Percentiles rank a stretch among this genome's conserved stretches.
phyloP scores from a whole-genome alignment of 2,113 vertebrate species.

The Tragulus kanchil region DNA sequence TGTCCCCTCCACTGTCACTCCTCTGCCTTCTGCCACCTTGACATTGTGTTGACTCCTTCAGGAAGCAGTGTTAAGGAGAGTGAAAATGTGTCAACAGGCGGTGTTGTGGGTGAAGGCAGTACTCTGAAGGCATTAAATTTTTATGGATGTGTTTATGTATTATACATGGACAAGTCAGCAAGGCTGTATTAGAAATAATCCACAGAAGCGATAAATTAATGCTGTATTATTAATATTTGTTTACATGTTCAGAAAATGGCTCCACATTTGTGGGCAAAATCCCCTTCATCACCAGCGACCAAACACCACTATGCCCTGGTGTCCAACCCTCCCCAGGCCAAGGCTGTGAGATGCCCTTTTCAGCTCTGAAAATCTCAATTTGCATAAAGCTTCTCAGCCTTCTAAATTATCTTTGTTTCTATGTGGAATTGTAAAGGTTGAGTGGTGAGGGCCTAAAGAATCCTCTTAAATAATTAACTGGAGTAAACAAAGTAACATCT shows the following conservation, averaged over 20 bases:
- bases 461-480: constrained; percentile 84
- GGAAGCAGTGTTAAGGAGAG: constrained; percentile 54
- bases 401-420: constrained; percentile 80
- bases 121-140: constrained; percentile 79
- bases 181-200: constrained; percentile 84
- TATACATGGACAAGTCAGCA: constrained; percentile 82
- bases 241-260: constrained; percentile 74
- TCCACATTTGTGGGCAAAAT: constrained; percentile 43
- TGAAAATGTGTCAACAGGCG: constrained; percentile 45
- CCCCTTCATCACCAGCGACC: constrained; percentile 33
- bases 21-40: constrained; percentile 43
- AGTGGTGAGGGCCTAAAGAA: constrained; percentile 80
- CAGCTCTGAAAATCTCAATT: constrained; percentile 55
- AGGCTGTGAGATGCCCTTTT: constrained; percentile 20
- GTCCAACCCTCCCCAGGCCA: neutral
- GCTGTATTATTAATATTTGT: constrained; percentile 75
- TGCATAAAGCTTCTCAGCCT: constrained; percentile 75
- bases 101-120: constrained; percentile 7
- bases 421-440: constrained; percentile 79
- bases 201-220: constrained; percentile 82
- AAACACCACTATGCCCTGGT: constrained; percentile 48
- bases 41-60: constrained; percentile 56
- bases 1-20: neutral
- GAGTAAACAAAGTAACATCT: constrained; percentile 82
- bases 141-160: constrained; percentile 86